A percentile compares a stretch with the other conserved stretches of the same genome.
These are phyloP conservation scores for Mus musculus DNA, from an alignment of 2,113 vertebrate species.

Conservation along the genomic window DNA sequence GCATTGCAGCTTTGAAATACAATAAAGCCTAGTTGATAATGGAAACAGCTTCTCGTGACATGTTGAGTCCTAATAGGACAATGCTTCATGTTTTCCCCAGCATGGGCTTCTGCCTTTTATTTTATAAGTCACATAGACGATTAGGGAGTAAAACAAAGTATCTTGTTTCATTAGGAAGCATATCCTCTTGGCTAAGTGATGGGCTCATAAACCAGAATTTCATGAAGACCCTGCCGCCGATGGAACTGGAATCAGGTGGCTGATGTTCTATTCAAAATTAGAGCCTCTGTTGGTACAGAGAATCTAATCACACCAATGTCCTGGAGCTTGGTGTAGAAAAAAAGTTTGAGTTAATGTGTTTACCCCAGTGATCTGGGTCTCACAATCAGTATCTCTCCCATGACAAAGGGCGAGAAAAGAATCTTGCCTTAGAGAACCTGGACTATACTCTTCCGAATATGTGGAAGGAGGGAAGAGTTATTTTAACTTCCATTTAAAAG, in stretches of 20 bases:
- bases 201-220: constrained; percentile 11
- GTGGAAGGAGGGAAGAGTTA: neutral
- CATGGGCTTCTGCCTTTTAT: constrained; percentile 58
- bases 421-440: neutral
- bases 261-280: neutral
- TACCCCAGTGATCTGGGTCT: neutral
- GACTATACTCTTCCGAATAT: neutral
- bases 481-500: constrained; percentile 53
- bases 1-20: constrained; percentile 80
- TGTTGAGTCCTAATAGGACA: constrained; percentile 72
- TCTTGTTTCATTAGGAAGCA: constrained; percentile 52
- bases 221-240: neutral
- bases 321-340: neutral
- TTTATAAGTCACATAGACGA: constrained; percentile 54
- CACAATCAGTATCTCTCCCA: neutral
- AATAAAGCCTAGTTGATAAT: constrained; percentile 86
- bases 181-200: constrained; percentile 46
- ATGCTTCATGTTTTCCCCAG: constrained; percentile 59
- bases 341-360: neutral
- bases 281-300: neutral
- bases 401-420: neutral
- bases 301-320: neutral
- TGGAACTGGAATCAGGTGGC: neutral
- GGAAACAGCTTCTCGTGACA: constrained; percentile 74
- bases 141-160: constrained; percentile 59